These are phyloP conservation scores for Micropterix aruncella DNA, from an alignment of 2,888 invertebrate genomes.

Conservation along the genomic window DNA sequence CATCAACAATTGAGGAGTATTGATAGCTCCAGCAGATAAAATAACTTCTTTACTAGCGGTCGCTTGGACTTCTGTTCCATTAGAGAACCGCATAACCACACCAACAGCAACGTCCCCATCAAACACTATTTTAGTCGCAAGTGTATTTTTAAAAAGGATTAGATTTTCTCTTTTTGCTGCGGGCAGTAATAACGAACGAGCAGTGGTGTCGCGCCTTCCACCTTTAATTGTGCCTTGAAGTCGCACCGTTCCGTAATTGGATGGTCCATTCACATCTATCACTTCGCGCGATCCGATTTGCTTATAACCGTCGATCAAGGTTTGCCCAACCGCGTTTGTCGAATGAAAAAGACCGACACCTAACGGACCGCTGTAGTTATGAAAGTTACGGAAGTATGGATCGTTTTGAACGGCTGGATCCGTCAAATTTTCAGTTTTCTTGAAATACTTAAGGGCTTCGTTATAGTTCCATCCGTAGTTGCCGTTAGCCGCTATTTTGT, in stretches of 20 bases:
- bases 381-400: constrained; percentile 4
- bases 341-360: constrained; percentile 1
- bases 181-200: constrained; percentile 18
- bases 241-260: constrained; percentile 10
- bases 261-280: background rate
- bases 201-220: constrained; percentile 15
- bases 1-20: constrained; percentile 42
- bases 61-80: constrained; percentile 13
- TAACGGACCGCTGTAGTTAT: constrained; percentile 5
- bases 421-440: constrained; percentile 4
- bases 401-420: constrained; percentile 2
- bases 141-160: constrained; percentile 14
- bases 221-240: constrained; percentile 11
- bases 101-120: constrained; percentile 14
- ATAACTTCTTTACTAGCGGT: constrained; percentile 33
- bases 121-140: constrained; percentile 16
- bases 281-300: background rate
- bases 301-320: background rate
- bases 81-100: constrained; percentile 18
- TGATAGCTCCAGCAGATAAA: constrained; percentile 40
- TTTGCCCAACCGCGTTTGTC: background rate
- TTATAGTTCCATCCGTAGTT: constrained; percentile 5
- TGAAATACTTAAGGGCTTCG: constrained; percentile 6
- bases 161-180: constrained; percentile 15
- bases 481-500: constrained; percentile 2